These are phyloP conservation scores for Acanthosoma haemorrhoidale DNA, from an alignment of 2,888 invertebrate genomes.

Conservation along the genomic window DNA sequence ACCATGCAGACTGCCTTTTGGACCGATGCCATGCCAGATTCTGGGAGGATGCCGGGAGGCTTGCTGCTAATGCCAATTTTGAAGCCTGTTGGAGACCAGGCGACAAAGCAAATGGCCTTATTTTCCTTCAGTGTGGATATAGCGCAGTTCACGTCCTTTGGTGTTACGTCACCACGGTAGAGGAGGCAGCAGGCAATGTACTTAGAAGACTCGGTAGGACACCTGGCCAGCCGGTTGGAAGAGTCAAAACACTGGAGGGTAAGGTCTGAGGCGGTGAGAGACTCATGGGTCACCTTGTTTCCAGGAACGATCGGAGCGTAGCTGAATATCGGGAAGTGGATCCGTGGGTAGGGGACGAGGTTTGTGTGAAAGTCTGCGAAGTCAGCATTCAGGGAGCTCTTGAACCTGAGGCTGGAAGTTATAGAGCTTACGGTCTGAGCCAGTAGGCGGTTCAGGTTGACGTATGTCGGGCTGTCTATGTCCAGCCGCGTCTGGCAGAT, in stretches of 20 bases:
- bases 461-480: constrained; percentile 54
- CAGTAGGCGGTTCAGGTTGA: constrained; percentile 54
- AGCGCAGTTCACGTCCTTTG: constrained; percentile 40
- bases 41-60: constrained; percentile 62
- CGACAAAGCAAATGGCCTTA: constrained; percentile 55
- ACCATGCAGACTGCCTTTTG: constrained; percentile 65
- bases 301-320: constrained; percentile 68
- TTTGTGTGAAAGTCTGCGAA: constrained; percentile 62
- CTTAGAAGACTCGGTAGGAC: constrained; percentile 57
- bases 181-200: constrained; percentile 43
- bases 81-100: constrained; percentile 59
- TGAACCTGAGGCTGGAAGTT: constrained; percentile 80
- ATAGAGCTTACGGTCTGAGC: constrained; percentile 62
- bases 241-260: constrained; percentile 86
- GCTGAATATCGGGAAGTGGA: constrained; percentile 76
- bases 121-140: constrained; percentile 35
- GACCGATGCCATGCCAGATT: constrained; percentile 50
- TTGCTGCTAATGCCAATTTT: constrained; percentile 57
- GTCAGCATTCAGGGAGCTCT: constrained; percentile 68
- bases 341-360: constrained; percentile 84
- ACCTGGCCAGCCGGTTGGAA: constrained; percentile 84
- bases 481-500: constrained; percentile 54
- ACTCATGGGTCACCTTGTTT: constrained; percentile 68
- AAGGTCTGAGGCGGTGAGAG: constrained; percentile 72
- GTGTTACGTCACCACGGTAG: constrained; percentile 40